These are phyloP conservation scores for Mungos mungo DNA, from an alignment of 2,113 vertebrate species.

Conservation along the genomic window DNA sequence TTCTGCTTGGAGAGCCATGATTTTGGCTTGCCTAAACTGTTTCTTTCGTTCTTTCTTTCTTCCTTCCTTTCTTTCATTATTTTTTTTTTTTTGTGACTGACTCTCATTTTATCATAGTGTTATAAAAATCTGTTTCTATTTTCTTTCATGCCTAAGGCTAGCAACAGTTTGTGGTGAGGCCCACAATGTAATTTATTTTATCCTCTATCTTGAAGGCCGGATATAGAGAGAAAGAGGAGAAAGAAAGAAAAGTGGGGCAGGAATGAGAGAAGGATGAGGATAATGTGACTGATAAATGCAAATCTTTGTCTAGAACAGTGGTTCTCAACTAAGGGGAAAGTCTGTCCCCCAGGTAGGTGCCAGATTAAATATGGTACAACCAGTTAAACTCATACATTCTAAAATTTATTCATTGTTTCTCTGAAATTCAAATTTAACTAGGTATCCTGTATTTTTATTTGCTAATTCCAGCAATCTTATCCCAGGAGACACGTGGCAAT, in stretches of 20 bases:
- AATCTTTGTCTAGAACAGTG: background rate
- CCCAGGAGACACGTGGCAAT: background rate
- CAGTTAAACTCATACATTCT: background rate
- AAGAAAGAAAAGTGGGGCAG: background rate
- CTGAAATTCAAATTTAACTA: conserved; percentile 37
- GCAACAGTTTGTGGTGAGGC: background rate
- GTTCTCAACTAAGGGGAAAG: background rate
- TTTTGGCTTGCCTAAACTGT: background rate
- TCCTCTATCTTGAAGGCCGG: background rate
- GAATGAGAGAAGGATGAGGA: background rate
- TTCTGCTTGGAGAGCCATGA: background rate
- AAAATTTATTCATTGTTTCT: conserved; percentile 3
- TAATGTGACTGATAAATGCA: background rate
- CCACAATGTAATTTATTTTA: background rate
- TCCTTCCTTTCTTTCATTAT: too few relatives aligned
- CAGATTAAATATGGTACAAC: background rate
- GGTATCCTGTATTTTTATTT: background rate
- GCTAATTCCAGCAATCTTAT: background rate
- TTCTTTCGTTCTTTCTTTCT: background rate
- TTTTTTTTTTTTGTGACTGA: background rate
- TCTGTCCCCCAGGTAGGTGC: background rate
- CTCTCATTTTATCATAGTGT: background rate
- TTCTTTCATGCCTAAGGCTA: background rate
- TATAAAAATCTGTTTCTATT: background rate
- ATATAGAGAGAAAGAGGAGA: background rate